Conservation (phyloP, 2,888 invertebrate genomes). For the Adineta ricciae region DNA sequence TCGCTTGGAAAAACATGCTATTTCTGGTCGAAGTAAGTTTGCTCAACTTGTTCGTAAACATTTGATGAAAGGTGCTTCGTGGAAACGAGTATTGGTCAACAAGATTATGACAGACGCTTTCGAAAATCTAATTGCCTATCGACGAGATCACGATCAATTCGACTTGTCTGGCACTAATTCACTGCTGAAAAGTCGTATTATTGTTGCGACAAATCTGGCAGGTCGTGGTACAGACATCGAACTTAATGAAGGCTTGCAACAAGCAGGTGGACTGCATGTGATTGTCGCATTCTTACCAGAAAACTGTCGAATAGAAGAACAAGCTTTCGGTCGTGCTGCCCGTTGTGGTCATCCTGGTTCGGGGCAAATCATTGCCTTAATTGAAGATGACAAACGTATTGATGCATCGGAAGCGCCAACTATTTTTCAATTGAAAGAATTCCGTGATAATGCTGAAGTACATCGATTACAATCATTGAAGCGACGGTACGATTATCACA, state of each 20-base stretch:
- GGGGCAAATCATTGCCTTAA: neutral
- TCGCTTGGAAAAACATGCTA: too few species aligned
- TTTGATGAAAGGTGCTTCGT: too few species aligned
- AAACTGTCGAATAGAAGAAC: neutral
- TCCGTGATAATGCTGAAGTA: constrained; percentile 14
- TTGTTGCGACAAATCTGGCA: neutral
- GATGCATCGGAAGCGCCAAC: neutral
- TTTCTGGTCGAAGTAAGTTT: too few species aligned
- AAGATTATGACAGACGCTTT: neutral
- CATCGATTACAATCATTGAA: neutral
- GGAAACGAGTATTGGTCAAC: too few species aligned
- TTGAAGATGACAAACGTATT: neutral
- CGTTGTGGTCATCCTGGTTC: neutral
- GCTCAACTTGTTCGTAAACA: neutral
- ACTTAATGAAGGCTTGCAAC: neutral
- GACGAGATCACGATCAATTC: neutral
- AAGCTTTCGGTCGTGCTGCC: neutral
- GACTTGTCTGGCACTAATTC: fast-evolving
- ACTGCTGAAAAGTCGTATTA: too few species aligned
- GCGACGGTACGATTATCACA: neutral
- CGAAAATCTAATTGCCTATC: neutral
- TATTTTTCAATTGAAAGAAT: neutral
- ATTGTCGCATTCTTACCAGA: neutral
- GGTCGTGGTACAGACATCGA: constrained; percentile 41
- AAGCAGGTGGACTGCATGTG: neutral